Conservation (phyloP, 2,888 invertebrate species). For the Melanargia galathea region DNA sequence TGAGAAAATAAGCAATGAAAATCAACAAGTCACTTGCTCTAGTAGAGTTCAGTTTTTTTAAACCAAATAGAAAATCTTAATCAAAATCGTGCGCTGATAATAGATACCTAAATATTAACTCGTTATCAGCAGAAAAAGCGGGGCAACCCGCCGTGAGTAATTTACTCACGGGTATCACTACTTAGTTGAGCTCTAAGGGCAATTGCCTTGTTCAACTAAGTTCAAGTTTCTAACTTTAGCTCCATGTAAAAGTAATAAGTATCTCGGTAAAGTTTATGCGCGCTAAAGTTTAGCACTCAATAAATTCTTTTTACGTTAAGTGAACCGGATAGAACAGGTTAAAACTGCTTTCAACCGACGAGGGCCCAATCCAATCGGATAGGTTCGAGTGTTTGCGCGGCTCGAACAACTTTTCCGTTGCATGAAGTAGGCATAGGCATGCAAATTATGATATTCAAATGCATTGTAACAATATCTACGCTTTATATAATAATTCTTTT, state of each 20-base stretch:
- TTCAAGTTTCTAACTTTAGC: slow-evolving; percentile 6
- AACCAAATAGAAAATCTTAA: too few species aligned
- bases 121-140: too few species aligned
- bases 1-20: too few species aligned
- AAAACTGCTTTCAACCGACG: slow-evolving; percentile 8
- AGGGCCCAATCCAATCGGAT: slow-evolving; percentile 8
- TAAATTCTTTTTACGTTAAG: slow-evolving; percentile 15
- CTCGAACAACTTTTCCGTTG: not conserved
- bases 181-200: too few species aligned
- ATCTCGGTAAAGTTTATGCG: not conserved
- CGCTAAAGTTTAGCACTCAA: slow-evolving; percentile 10
- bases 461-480: not conserved
- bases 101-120: too few species aligned
- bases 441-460: not conserved
- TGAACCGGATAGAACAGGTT: slow-evolving; percentile 16
- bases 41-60: too few species aligned
- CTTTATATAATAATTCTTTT: too few species aligned
- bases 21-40: too few species aligned
- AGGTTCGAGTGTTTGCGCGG: slow-evolving; percentile 6
- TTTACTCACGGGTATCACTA: not conserved
- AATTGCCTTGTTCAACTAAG: too few species aligned
- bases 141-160: not conserved
- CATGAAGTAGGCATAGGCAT: not conserved
- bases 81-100: too few species aligned
- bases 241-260: slow-evolving; percentile 7